Conservation (phyloP, 2,888 invertebrate genomes). For the Sesia bembeciformis region DNA sequence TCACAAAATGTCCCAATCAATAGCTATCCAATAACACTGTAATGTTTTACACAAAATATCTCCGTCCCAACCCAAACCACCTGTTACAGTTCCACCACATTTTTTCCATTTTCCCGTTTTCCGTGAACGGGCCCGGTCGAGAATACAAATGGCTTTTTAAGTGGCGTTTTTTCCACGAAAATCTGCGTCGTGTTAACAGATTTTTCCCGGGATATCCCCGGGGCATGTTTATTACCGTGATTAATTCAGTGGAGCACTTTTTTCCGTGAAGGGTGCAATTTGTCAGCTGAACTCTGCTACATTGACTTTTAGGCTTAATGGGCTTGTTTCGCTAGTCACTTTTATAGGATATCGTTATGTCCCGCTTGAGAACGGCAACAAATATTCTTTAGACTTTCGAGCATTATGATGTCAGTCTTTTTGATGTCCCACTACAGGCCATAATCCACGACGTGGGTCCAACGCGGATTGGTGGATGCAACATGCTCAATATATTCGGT, state of each 20-base stretch:
- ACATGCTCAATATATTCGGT: too few species aligned
- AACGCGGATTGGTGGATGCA: too few species aligned
- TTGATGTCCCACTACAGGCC: too few species aligned
- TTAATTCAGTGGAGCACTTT: conserved; percentile 37
- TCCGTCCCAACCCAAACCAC: background rate
- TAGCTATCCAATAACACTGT: too few species aligned
- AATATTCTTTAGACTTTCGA: background rate
- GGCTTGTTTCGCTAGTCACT: background rate
- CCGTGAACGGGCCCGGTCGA: conserved; percentile 17
- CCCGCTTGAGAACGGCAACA: too few species aligned
- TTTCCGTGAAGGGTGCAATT: conserved; percentile 19
- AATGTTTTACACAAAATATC: background rate
- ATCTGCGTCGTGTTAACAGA: conserved; percentile 41
- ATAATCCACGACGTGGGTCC: too few species aligned
- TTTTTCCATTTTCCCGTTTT: conserved; percentile 19
- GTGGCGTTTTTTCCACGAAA: conserved; percentile 38
- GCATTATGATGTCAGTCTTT: too few species aligned
- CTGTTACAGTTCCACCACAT: background rate
- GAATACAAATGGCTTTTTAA: conserved; percentile 49
- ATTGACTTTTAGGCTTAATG: conserved; percentile 16
- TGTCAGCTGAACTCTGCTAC: conserved; percentile 14
- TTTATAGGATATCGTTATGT: background rate
- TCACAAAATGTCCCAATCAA: too few species aligned
- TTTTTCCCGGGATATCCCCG: conserved; percentile 36
- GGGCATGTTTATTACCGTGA: conserved; percentile 30